phyloP scores from a whole-genome alignment of 2,113 vertebrate species.

The Phyllopteryx taeniolatus region DNA sequence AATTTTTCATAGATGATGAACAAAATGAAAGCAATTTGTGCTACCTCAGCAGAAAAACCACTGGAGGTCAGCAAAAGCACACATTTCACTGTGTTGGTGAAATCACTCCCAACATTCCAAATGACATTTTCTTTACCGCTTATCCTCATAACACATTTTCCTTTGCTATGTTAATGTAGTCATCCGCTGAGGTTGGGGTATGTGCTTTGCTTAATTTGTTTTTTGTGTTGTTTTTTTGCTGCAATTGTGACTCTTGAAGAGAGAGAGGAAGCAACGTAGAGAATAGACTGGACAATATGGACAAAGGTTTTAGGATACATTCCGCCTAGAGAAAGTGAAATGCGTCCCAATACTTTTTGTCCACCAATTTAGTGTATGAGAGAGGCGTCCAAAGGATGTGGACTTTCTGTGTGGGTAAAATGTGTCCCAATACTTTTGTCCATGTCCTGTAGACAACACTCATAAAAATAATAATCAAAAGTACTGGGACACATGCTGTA shows the following conservation, averaged over 20 bases:
- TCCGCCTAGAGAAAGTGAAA: not conserved
- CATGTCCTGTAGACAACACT: no score
- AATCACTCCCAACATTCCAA: not conserved
- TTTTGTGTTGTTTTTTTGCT: not conserved
- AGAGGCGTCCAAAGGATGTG: no score
- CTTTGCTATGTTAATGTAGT: not conserved
- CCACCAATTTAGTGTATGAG: no score
- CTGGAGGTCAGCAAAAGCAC: conserved; percentile 11
- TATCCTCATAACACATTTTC: no score
- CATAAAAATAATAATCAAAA: no score
- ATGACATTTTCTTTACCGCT: not conserved
- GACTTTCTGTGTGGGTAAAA: no score
- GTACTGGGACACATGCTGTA: no score
- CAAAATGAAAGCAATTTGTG: not conserved
- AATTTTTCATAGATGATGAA: not conserved
- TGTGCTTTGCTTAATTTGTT: not conserved
- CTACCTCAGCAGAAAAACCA: conserved; percentile 6
- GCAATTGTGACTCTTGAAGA: not conserved
- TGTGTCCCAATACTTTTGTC: no score
- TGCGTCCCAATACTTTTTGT: no score
- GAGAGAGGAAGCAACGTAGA: not conserved
- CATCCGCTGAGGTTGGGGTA: not conserved
- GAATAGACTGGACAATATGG: not conserved
- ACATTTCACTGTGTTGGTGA: not conserved
- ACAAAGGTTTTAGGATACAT: not conserved